Base-by-base conservation (phyloP, 2,888 invertebrate species). In the Tetranychus truncatus region DNA sequence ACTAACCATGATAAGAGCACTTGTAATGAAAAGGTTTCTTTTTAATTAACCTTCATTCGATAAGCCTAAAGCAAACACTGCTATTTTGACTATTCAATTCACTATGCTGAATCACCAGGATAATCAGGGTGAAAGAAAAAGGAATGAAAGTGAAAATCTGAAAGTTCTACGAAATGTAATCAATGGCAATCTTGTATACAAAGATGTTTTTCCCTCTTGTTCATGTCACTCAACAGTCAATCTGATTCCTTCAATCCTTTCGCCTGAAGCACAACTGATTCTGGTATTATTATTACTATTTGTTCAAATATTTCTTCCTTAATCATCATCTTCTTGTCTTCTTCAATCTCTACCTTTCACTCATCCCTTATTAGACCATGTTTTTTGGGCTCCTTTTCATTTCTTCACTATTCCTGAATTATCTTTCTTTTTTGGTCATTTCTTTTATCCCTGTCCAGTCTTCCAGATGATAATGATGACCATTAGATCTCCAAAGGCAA, bases 261-360 rank as follows among this genome's bases (percentile, higher is more conserved):
- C 34, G 34, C 34, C 34, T 34, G 34, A 34, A 34, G 34, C 34
- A 34, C 34, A 34, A 34, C 34, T 34, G 34, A 34, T 34, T 72
- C 78, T 78, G 15, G 76, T 76, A 78, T 80, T 75, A 45, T 69
- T 67, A 34, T 77, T 76, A 75, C 45, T 77, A 74, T 76, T 77
- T 74, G 45, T 75, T 15, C 71, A 67, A 44, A 67, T 44, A 67
- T 20, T 66, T 20, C 34, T 74, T 34, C 11, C 8, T 15, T 44
- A 45, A 8, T 74, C 67, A 67, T 74, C 44, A 5, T 74, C 74
- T 44, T 74, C 44, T 7, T 44, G 24, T 45, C 21, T 21, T 66
- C 69, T 74, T 45, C 74, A 34, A 34, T 34, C 34, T 34, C 34
- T 34, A 34, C 34, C 34, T 34, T 34, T 34, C 34, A 34, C 5